Evolutionary conservation across 2,797 vertebrate genomes (phyloP).

Genomic region (Leuciscus waleckii): DNA sequence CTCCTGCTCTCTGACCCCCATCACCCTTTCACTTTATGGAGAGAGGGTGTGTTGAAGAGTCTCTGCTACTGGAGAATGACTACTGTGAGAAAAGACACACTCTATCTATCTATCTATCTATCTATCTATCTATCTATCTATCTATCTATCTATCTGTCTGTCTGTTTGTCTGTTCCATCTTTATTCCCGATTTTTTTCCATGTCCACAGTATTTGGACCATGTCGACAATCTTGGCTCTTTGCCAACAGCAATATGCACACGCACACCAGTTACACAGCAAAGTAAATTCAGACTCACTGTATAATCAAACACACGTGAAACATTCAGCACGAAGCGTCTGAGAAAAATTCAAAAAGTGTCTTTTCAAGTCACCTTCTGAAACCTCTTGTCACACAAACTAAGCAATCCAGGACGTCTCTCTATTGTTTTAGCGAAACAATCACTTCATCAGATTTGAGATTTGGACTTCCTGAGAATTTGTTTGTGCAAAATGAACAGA

Average conservation of each 20-base stretch:
- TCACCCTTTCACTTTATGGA: slow-evolving; percentile 27
- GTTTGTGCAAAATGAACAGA: slow-evolving; percentile 13
- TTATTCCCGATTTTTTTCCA: slow-evolving; percentile 50
- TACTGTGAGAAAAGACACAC: not conserved
- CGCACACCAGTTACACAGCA: slow-evolving; percentile 34
- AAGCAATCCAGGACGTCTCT: not conserved
- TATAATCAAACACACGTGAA: slow-evolving; percentile 53
- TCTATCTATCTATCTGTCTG: not conserved
- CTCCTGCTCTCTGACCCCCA: slow-evolving; percentile 48
- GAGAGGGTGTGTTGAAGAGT: slow-evolving; percentile 40
- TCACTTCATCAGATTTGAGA: slow-evolving; percentile 13
- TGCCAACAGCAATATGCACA: slow-evolving; percentile 67
- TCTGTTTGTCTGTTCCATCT: slow-evolving; percentile 41
- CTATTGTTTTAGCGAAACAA: slow-evolving; percentile 35
- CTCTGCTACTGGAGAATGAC: slow-evolving; percentile 20
- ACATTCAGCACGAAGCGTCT: not conserved
- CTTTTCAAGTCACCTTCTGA: not conserved
- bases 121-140: not conserved
- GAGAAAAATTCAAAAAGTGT: not conserved
- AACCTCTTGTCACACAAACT: not conserved
- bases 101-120: not conserved
- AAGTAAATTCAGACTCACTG: slow-evolving; percentile 56
- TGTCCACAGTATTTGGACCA: slow-evolving; percentile 54
- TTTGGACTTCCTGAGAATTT: not conserved
- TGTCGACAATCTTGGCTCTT: slow-evolving; percentile 56